Conservation (phyloP, 2,113 vertebrate species). For the Gopherus evgoodei region DNA sequence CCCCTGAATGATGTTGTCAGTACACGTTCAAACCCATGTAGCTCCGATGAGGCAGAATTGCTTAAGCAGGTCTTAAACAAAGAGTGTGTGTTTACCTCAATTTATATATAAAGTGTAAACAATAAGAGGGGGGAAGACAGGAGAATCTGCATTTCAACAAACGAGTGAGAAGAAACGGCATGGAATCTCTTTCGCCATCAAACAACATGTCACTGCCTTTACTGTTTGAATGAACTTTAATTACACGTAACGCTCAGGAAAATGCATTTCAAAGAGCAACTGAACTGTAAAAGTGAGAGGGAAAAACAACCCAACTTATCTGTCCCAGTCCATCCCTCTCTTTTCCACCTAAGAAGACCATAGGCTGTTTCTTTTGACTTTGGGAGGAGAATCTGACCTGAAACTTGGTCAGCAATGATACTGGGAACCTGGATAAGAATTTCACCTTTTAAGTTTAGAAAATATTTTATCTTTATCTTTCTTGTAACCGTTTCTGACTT, state of each 20-base stretch:
- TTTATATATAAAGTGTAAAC: neutral
- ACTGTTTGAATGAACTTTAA: neutral
- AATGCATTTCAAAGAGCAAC: neutral
- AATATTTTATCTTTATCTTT: neutral
- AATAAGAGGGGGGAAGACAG: neutral
- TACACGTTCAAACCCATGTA: neutral
- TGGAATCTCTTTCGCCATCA: no score
- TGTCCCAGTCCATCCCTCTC: neutral
- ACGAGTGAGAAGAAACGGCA: neutral
- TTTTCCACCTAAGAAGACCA: neutral
- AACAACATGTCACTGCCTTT: neutral
- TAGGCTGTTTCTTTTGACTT: neutral
- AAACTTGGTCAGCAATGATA: neutral
- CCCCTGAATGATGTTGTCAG: neutral
- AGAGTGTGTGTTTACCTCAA: neutral
- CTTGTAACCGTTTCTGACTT: neutral
- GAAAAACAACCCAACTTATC: neutral
- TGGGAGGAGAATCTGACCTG: neutral
- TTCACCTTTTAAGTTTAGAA: neutral
- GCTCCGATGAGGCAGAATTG: neutral
- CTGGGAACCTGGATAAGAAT: neutral
- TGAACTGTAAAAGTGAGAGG: neutral
- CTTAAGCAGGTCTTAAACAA: neutral
- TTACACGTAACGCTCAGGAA: neutral
- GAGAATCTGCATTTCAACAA: neutral